These are phyloP conservation scores for Chionomys nivalis DNA, from an alignment of 2,113 vertebrate genomes.

Conservation along the genomic window DNA sequence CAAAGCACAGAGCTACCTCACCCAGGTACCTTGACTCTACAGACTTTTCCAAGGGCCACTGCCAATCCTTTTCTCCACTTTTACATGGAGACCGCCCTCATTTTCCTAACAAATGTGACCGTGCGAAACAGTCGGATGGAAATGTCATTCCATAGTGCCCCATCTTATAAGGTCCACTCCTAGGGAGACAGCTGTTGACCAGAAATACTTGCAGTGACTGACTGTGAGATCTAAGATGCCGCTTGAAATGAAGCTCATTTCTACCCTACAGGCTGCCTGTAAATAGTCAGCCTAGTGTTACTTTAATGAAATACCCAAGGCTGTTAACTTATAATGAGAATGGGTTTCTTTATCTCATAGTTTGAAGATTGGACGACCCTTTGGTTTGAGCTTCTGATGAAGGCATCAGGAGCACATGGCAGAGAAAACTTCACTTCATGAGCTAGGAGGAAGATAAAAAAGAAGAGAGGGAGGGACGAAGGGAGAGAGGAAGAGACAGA, in stretches of 20 bases:
- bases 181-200: background rate
- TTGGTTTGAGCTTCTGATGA: background rate
- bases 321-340: background rate
- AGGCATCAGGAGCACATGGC: background rate
- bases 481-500: background rate
- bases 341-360: background rate
- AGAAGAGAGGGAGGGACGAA: background rate
- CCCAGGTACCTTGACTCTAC: background rate
- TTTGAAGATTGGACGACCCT: background rate
- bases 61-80: constrained; percentile 1
- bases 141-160: background rate
- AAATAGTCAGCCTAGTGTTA: background rate
- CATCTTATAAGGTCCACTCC: constrained; percentile 6
- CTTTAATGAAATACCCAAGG: background rate
- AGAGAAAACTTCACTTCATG: background rate
- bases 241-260: constrained; percentile 52
- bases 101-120: constrained; percentile 45
- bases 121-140: background rate
- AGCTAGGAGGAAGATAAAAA: background rate
- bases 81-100: constrained; percentile 3
- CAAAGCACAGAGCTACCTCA: background rate
- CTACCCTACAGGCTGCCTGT: background rate
- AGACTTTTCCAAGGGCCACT: constrained; percentile 13
- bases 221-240: background rate
- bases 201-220: constrained; percentile 9